Conservation (phyloP, 2,888 invertebrate species). For the Koerneria pararmatus region DNA sequence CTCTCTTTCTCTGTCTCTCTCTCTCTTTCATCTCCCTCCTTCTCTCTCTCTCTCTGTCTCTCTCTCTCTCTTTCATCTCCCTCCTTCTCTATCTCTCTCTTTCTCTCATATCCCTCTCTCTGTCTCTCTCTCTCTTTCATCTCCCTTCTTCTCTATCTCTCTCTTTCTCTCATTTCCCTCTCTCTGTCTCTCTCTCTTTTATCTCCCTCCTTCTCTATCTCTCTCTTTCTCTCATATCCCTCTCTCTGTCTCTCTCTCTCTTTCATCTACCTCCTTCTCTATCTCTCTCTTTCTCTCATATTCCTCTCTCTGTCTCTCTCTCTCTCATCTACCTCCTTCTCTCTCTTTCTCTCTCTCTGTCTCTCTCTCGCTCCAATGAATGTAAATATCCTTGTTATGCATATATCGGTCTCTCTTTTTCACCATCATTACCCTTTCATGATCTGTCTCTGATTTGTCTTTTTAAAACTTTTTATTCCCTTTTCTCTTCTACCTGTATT, state of each 20-base stretch:
- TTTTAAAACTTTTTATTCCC: too few relatives aligned
- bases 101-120: conserved; percentile 12
- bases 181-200: neutral
- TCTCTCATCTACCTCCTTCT: neutral
- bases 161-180: too few relatives aligned
- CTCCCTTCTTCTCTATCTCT: conserved; percentile 10
- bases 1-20: conserved; percentile 18
- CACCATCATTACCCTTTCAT: too few relatives aligned
- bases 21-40: conserved; percentile 25
- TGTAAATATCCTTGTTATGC: too few relatives aligned
- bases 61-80: conserved; percentile 20
- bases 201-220: neutral
- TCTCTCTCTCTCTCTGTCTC: conserved; percentile 22
- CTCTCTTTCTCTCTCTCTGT: conserved; percentile 8
- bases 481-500: too few relatives aligned
- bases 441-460: too few relatives aligned
- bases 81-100: conserved; percentile 15
- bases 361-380: conserved; percentile 13
- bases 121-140: neutral
- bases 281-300: conserved; percentile 15
- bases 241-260: conserved; percentile 20
- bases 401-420: too few relatives aligned
- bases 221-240: conserved; percentile 1
- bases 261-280: conserved; percentile 22
- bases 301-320: neutral